Evolutionary conservation across 2,797 vertebrate species (phyloP), one percentile per base, ranked within the genome.

Genomic region (Balearica regulorum): DNA sequence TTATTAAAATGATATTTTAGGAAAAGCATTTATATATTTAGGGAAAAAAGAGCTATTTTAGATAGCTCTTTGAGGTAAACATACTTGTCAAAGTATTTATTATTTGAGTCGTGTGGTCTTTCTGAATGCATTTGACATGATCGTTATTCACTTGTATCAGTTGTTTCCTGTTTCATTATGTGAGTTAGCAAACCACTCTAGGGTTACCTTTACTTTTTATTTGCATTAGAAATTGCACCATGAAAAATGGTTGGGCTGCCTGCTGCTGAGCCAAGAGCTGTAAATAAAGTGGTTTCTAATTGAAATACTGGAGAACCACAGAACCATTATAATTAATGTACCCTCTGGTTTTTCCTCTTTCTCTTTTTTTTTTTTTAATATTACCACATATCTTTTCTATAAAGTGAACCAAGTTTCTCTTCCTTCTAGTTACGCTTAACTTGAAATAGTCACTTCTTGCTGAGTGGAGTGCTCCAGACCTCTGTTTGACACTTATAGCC

Each of bases 251-350:
- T 83, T 70, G 57, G 37, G 6, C 72, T 96, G 78, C 73, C 44
- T 79, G 78, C 54, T 66, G 48, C 78, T 66, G 28, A 86, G 81
- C 86, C 71, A 91, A 86, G 72, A 89, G 70, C 80, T 87, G 78
- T 95, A 95, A 93, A 94, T 94, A 82, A 96, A 87, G 90, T 87
- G 60, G 43, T 85, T 93, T 92, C 72, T 95, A 85, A 89, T 81
- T 93, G 92, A 94, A 96, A 94, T 89, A 73, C 24, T 80, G 41
- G 57, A 89, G 86, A 91, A 78, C 75, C 90, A 83, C 75, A 75
- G 71, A 87, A 61, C 51, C 26, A 44, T 83, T 85, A 44, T 54
- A 81, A 81, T 85, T 90, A 80, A 94, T 39, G 41, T 64, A 41
- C 41, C 49, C 51, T 84, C 54, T 43, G 49, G 10, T 86, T 96